These are phyloP conservation scores for Anastrepha ludens DNA, from an alignment of 1,140 invertebrate genomes.

Conservation along the genomic window DNA sequence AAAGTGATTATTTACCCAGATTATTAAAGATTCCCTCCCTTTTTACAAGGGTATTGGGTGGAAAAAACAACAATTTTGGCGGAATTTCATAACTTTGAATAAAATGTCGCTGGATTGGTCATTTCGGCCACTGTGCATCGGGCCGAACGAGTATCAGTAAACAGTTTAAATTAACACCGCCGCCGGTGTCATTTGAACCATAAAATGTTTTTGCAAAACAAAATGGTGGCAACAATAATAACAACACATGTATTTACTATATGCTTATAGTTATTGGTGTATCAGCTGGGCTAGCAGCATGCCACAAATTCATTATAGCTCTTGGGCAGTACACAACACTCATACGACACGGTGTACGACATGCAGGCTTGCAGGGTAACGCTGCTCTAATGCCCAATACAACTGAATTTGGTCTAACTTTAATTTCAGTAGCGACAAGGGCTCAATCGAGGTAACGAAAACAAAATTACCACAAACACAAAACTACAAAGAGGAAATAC, in stretches of 20 bases:
- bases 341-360: constrained; percentile 22
- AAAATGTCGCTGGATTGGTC: too few relatives aligned
- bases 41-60: too few relatives aligned
- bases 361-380: constrained; percentile 4
- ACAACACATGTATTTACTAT: not conserved
- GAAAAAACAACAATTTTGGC: too few relatives aligned
- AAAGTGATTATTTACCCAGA: too few relatives aligned
- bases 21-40: too few relatives aligned
- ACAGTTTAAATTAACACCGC: constrained; percentile 72
- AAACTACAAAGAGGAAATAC: not conserved
- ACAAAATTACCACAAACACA: not conserved
- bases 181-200: constrained; percentile 72
- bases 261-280: not conserved
- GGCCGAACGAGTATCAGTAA: constrained; percentile 62
- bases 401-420: constrained; percentile 34
- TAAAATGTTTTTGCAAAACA: constrained; percentile 67
- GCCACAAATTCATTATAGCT: not conserved
- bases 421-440: constrained; percentile 21
- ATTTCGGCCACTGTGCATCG: not conserved
- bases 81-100: too few relatives aligned
- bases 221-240: constrained; percentile 12
- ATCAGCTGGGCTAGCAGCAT: constrained; percentile 5
- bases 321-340: not conserved
- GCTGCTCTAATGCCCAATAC: constrained; percentile 18
- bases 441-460: not conserved